Base-by-base conservation (phyloP, 2,888 invertebrate genomes). In the Augiades crinisus region DNA sequence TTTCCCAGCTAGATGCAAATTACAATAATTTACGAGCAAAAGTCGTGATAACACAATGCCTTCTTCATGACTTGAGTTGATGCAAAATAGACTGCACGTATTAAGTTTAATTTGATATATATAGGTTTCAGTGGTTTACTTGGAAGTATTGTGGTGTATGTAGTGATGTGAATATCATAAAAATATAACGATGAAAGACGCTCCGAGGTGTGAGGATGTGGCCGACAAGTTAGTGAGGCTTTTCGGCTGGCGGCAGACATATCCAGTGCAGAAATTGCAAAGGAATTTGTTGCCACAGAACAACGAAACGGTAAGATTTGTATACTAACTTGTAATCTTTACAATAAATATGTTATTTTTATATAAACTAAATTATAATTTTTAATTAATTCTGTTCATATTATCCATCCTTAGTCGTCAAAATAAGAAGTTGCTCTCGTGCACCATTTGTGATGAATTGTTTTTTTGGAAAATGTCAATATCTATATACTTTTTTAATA, bases 161-260 rank as follows among this genome's bases (percentile, higher is more conserved):
- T 14, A 47, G 38, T 38, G 47, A 47, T 47, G 38, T 47, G 22
- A 37, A 12, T 13, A 37, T 12, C 21, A 4, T 22, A 19, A 8
- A 12, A 14, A 14, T 16, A 16, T 14, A 16, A 77, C 50, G 34
- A 92, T 92, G 92, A 92, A 92, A 72, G 92, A 92, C 62, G 87
- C 92, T 62, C 92, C 93, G 56, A 92, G 93, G 61, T 95, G 95
- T 78, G 93, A 93, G 65, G 94, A 94, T 69, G 92, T 95, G 66
- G 94, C 95, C 5, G 94, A 94, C 71, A 95, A 95, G 83, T 74
- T 95, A 59, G 94, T 93, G 64, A 92, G 94, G 58, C 86, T 95
- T 58, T 95, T 95, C 71, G 94, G 94, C 50, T 95, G 95, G 95
- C 87, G 95, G 62, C 95, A 95, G 75, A 95, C 94, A 5, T 95